Percentiles rank a stretch among this genome's conserved stretches.
Conservation (phyloP, 2,797 vertebrate genomes). For the Enteromius treurensis region DNA sequence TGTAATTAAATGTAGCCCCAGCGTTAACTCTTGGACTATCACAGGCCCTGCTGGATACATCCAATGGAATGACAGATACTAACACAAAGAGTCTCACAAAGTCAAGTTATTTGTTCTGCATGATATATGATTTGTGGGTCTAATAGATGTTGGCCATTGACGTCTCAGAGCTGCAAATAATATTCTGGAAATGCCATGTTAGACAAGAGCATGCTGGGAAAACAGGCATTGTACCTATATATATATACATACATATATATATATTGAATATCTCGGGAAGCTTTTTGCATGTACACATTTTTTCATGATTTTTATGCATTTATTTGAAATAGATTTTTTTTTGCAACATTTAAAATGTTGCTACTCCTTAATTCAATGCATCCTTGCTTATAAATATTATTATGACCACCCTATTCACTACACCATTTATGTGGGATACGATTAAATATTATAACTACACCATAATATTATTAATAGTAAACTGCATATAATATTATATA, state of each 20-base stretch:
- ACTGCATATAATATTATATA: not conserved
- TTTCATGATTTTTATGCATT: not conserved
- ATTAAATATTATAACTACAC: not conserved
- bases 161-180: conserved; percentile 50
- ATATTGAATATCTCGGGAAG: not conserved
- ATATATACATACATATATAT: too few species aligned
- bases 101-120: conserved; percentile 35
- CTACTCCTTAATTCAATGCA: not conserved
- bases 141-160: conserved; percentile 48
- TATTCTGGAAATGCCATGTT: conserved; percentile 72
- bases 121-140: conserved; percentile 21
- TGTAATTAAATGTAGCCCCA: conserved; percentile 46
- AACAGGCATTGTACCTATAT: not conserved
- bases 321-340: not conserved
- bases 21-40: conserved; percentile 33
- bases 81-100: conserved; percentile 18
- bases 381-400: not conserved
- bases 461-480: not conserved
- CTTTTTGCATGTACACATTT: too few species aligned
- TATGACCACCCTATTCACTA: not conserved
- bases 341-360: not conserved
- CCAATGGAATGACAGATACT: conserved; percentile 3
- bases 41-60: conserved; percentile 33
- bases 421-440: not conserved
- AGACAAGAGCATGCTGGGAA: conserved; percentile 67